A percentile compares a stretch with the other conserved stretches of the same genome.
These are phyloP conservation scores for Parascotia fuliginaria DNA, from an alignment of 2,888 invertebrate genomes.

Conservation along the genomic window DNA sequence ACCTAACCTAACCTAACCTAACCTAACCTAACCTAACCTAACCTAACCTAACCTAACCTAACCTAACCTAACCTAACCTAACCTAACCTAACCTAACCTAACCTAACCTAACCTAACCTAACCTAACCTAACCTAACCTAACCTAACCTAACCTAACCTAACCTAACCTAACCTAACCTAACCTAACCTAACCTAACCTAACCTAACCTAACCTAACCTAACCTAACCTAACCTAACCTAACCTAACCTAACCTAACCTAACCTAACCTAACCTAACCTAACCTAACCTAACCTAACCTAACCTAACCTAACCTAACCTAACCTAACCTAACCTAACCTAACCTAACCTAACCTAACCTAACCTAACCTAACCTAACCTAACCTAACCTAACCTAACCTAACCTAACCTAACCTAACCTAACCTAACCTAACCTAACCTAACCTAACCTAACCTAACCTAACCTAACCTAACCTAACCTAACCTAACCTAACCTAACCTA, in stretches of 20 bases:
- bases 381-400: constrained; percentile 12
- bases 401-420: constrained; percentile 24
- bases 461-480: constrained; percentile 36
- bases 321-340: constrained; percentile 22
- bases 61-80: constrained; percentile 14
- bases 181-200: constrained; percentile 7
- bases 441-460: constrained; percentile 28
- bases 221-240: constrained; percentile 16
- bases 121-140: constrained; percentile 7
- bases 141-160: constrained; percentile 8
- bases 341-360: constrained; percentile 31
- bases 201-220: constrained; percentile 10
- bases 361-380: constrained; percentile 23
- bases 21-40: constrained; percentile 14
- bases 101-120: constrained; percentile 8
- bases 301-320: constrained; percentile 18
- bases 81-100: constrained; percentile 17
- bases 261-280: constrained; percentile 15
- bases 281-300: constrained; percentile 13
- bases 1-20: constrained; percentile 12
- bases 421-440: constrained; percentile 28
- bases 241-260: constrained; percentile 14
- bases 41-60: constrained; percentile 13
- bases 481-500: constrained; percentile 35
- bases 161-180: constrained; percentile 13